Evolutionary conservation across 2,888 invertebrate species (phyloP), one percentile per base, ranked within the genome.

Genomic region (Drosophila ustulata): DNA sequence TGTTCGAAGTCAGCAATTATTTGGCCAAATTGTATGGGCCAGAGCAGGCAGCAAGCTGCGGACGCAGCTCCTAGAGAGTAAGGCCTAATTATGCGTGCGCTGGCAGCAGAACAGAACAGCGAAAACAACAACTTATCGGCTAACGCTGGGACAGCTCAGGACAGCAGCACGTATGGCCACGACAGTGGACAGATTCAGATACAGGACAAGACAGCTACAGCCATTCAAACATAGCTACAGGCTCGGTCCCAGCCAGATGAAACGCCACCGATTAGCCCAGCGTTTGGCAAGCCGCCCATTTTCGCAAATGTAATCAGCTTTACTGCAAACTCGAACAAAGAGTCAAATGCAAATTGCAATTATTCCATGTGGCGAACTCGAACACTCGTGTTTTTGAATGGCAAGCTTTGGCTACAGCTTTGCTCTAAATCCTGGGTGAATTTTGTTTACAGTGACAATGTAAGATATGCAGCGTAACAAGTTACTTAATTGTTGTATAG

Each of bases 321-420:
- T 78, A 67, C 65, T 68, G 62, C 82, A 55, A 63, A 34, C 70
- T 58, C 82, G 47, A 63, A 43, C 63, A 75, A 77, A 82, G 78
- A 80, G 85, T 85, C 85, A 86, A 86, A 83, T 85, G 76, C 81
- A 71, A 78, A 83, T 80, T 80, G 83, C 86, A 83, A 83, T 86
- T 83, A 86, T 75, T 71, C 66, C 63, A 18, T 18, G 18, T 18
- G 18, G 18, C 18, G 18, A 18, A 18, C 18, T 18, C 2, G 18
- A 18, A 18, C 18, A 18, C 18, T 18, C 18, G 18, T 18, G 18
- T 18, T 18, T 18, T 18, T 18, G 1, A 18, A 18, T 18, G 18
- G 18, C 18, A 18, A 18, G 2, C 18, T 18, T 18, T 18, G 18
- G 18, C 18, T 2, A 18, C 18, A 18, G 18, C 18, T 18, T 18